Conservation (phyloP, 2,888 invertebrate genomes). For the Ennomos fuscantarius region DNA sequence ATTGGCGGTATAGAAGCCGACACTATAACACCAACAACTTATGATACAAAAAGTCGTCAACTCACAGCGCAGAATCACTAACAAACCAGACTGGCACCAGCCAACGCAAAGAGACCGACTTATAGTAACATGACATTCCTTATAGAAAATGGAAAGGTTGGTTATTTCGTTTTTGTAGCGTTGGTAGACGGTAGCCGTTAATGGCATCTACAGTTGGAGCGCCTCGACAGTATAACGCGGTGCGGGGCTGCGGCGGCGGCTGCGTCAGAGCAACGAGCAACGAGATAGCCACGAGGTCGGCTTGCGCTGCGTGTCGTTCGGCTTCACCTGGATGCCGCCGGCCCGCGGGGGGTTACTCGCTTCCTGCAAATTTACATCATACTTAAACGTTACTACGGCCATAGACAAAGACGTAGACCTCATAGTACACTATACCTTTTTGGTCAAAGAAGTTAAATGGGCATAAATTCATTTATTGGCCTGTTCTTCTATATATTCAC, state of each 20-base stretch:
- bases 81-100: slow-evolving; percentile 10
- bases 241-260: slow-evolving; percentile 32
- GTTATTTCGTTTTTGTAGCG: slow-evolving; percentile 13
- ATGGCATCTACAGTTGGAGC: slow-evolving; percentile 25
- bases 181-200: slow-evolving; percentile 13
- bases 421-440: no score
- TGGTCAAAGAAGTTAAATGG: no score
- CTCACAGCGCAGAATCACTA: background rate
- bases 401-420: no score
- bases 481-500: no score
- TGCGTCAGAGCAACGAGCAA: slow-evolving; percentile 95
- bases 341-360: slow-evolving; percentile 94
- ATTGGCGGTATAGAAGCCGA: background rate
- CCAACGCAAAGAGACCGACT: slow-evolving; percentile 18
- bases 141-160: background rate
- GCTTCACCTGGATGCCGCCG: slow-evolving; percentile 91
- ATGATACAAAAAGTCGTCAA: slow-evolving; percentile 8
- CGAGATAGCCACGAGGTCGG: slow-evolving; percentile 94
- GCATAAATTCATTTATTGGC: no score
- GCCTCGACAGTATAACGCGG: slow-evolving; percentile 45
- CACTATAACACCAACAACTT: slow-evolving; percentile 2
- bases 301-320: slow-evolving; percentile 92
- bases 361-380: slow-evolving; percentile 85
- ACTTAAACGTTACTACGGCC: background rate
- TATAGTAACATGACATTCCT: background rate